phyloP scores from a whole-genome alignment of 2,113 vertebrate species.

The Mastomys coucha region DNA sequence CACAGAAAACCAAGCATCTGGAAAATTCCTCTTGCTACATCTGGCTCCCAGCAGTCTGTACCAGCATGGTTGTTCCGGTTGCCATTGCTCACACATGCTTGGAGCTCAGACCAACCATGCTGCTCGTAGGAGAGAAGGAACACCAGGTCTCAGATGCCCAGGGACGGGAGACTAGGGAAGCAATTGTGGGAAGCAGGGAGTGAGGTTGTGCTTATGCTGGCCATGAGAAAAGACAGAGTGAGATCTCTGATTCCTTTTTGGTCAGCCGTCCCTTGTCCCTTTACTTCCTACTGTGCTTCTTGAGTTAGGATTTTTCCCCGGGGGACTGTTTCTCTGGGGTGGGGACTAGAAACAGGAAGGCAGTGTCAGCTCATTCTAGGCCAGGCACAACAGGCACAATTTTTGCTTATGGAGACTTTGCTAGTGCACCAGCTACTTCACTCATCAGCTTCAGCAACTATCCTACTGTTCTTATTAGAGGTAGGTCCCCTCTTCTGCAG shows the following conservation, averaged over 20 bases:
- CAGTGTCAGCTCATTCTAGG: fast-evolving
- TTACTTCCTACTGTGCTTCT: background rate
- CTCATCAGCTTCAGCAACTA: background rate
- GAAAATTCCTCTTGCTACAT: background rate
- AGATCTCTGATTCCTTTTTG: background rate
- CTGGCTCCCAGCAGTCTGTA: background rate
- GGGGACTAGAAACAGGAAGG: background rate
- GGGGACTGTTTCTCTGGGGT: background rate
- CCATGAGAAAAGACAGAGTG: background rate
- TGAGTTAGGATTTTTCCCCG: background rate
- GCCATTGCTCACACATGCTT: background rate
- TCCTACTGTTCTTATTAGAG: fast-evolving
- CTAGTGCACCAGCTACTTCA: background rate
- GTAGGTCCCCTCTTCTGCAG: background rate
- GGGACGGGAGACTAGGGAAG: background rate
- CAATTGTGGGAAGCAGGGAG: fast-evolving
- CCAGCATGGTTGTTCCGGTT: no score
- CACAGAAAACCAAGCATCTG: no score
- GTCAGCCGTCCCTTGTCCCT: background rate
- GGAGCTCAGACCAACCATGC: background rate
- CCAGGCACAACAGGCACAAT: no score
- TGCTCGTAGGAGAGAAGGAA: background rate
- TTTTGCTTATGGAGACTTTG: background rate
- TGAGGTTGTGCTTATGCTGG: background rate
- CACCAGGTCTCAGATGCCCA: background rate